Conservation (phyloP, 2,113 vertebrate genomes). For the Erythrolamprus reginae region DNA sequence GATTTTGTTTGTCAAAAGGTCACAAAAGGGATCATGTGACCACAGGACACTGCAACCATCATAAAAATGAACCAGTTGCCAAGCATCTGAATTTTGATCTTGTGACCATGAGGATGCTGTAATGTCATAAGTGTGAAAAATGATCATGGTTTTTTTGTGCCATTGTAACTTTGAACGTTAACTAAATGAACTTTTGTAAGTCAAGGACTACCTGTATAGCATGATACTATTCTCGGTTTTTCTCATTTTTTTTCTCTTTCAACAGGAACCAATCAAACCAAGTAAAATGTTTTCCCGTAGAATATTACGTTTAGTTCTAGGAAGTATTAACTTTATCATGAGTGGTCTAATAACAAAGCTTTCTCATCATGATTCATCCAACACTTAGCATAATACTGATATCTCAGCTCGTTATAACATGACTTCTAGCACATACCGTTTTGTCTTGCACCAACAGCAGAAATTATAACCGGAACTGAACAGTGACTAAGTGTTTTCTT, state of each 20-base stretch:
- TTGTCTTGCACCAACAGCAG: conserved; percentile 85
- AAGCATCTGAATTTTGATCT: background rate
- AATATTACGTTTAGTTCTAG: background rate
- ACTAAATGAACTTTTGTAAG: background rate
- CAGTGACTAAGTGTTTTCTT: conserved; percentile 83
- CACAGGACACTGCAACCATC: background rate
- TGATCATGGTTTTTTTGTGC: background rate
- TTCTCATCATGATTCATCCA: conserved; percentile 30
- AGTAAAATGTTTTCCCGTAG: background rate
- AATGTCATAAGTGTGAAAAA: background rate
- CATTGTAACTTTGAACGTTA: background rate
- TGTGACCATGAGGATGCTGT: background rate
- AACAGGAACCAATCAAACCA: background rate
- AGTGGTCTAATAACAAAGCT: background rate
- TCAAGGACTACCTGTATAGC: background rate
- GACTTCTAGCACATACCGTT: conserved; percentile 76
- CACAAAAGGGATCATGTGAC: background rate
- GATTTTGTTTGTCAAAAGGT: background rate
- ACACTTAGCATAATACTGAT: conserved; percentile 1
- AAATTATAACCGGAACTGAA: conserved; percentile 88
- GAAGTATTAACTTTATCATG: conserved; percentile 11
- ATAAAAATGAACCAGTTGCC: background rate
- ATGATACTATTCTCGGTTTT: background rate
- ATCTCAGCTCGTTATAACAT: conserved; percentile 10
- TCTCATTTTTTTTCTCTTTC: background rate